Conservation (phyloP, 35 echinoderm and acorn worm species). For the Chiridota heheva region DNA sequence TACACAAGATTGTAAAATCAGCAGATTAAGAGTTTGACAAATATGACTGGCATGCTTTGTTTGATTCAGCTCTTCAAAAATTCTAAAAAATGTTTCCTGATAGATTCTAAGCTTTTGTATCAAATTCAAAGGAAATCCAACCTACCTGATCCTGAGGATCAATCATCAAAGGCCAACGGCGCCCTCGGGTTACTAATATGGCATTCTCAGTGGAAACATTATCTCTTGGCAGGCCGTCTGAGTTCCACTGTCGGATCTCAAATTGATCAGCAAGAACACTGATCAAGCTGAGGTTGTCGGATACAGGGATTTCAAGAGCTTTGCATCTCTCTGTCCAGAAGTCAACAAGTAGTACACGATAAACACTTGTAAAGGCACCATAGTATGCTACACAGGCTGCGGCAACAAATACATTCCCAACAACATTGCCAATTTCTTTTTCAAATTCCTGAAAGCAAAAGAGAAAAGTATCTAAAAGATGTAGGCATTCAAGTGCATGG, state of each 20-base stretch:
- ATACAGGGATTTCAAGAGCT: constrained; percentile 88
- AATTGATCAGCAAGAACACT: constrained; percentile 91
- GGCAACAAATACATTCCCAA: constrained; percentile 96
- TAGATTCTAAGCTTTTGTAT: too few relatives aligned
- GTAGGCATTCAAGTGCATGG: background rate
- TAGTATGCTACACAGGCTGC: constrained; percentile 98
- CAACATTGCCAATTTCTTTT: constrained; percentile 82
- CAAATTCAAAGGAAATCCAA: too few relatives aligned
- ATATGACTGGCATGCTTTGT: too few relatives aligned
- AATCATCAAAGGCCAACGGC: constrained; percentile 97
- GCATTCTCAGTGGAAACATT: constrained; percentile 98
- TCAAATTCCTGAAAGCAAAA: constrained; percentile 62
- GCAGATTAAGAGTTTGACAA: too few relatives aligned
- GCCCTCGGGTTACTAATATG: constrained; percentile 86
- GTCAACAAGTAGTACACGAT: constrained; percentile 78
- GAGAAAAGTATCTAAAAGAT: background rate
- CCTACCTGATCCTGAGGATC: constrained; percentile 98
- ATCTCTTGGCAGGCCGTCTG: constrained; percentile 92
- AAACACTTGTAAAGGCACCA: constrained; percentile 95
- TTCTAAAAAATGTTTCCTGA: too few relatives aligned
- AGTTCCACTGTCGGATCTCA: constrained; percentile 98
- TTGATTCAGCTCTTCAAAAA: too few relatives aligned
- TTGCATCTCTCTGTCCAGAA: constrained; percentile 86
- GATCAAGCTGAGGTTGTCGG: constrained; percentile 85
- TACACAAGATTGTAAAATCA: too few relatives aligned